Evolutionary conservation across 1,140 invertebrate species (phyloP), one percentile per base, ranked within the genome.

Genomic region (Delia radicum): DNA sequence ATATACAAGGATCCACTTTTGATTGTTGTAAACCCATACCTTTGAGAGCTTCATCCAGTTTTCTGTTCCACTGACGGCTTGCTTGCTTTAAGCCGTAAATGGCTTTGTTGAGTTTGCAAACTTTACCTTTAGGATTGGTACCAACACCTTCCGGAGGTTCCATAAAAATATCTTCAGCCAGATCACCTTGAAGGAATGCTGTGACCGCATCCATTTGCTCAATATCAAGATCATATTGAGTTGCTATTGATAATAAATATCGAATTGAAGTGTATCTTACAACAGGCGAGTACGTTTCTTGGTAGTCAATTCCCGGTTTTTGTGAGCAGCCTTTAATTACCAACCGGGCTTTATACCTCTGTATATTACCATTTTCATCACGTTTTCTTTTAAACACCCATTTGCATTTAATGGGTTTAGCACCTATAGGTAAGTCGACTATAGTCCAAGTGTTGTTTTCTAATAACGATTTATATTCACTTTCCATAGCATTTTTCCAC

Each of bases 61-160:
- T 83, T 27, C 48, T 27, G 75, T 83, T 84, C 83, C 80, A 85
- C 33, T 71, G 46, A 29, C 77, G 74, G 18, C 80, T 76, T 5
- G 85, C 82, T 73, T 87, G 85, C 73, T 87, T 87, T 6, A 88
- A 73, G 1, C 85, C 86, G 79, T 88, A 87, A 18, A 87, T 73
- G 12, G 84, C 65, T 55, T 85, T 86, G 8, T 86, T 81, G 0
- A 86, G 75, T 29, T 63, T 77, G 15, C 4, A 67, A 8, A 67
- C 28, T 31, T 67, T 67, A 2, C 28, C 24, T 0, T 12, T 12
- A 3, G 21, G 21, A 21, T 55, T 46, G 27, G 67, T 27, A 73
- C 74, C 24, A 61, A 77, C 75, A 28, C 79, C 82, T 13, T 79
- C 48, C 21, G 86, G 85, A 69, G 80, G 79, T 67, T 78, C 76